Percentiles rank a stretch among this genome's conserved stretches.
Conservation (phyloP, 2,888 invertebrate species). For the Muschampia plurimacula region DNA sequence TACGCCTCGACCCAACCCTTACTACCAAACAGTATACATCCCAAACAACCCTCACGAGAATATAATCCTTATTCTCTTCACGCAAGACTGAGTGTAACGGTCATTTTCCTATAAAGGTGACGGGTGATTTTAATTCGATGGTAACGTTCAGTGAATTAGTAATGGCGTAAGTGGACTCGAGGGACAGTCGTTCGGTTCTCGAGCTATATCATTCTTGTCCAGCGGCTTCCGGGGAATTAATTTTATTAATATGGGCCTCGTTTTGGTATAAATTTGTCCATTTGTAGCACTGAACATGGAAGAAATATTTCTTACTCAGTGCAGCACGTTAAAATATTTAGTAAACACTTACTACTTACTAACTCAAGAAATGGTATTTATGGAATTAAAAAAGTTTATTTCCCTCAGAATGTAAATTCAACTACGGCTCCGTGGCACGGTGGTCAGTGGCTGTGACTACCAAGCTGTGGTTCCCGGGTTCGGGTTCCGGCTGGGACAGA, state of each 20-base stretch:
- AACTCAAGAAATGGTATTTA: too few species aligned
- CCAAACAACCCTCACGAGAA: slow-evolving; percentile 40
- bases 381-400: too few species aligned
- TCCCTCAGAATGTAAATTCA: too few species aligned
- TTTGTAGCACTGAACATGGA: background rate
- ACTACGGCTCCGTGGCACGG: too few species aligned
- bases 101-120: slow-evolving; percentile 39
- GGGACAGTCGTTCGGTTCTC: slow-evolving; percentile 63
- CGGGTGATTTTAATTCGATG: slow-evolving; percentile 66
- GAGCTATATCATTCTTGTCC: slow-evolving; percentile 46
- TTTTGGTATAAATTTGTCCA: slow-evolving; percentile 27
- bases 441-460: too few species aligned
- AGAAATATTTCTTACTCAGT: background rate
- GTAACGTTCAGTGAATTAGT: slow-evolving; percentile 73
- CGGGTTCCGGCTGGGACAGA: too few species aligned
- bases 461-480: too few species aligned
- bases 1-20: slow-evolving; percentile 50
- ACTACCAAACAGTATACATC: slow-evolving; percentile 31
- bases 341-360: too few species aligned
- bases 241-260: slow-evolving; percentile 45
- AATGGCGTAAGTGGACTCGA: slow-evolving; percentile 72
- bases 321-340: background rate
- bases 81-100: slow-evolving; percentile 43
- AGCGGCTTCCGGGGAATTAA: slow-evolving; percentile 51
- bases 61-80: slow-evolving; percentile 39